Base-by-base conservation (phyloP, 2,113 vertebrate genomes). In the Nymphicus hollandicus region DNA sequence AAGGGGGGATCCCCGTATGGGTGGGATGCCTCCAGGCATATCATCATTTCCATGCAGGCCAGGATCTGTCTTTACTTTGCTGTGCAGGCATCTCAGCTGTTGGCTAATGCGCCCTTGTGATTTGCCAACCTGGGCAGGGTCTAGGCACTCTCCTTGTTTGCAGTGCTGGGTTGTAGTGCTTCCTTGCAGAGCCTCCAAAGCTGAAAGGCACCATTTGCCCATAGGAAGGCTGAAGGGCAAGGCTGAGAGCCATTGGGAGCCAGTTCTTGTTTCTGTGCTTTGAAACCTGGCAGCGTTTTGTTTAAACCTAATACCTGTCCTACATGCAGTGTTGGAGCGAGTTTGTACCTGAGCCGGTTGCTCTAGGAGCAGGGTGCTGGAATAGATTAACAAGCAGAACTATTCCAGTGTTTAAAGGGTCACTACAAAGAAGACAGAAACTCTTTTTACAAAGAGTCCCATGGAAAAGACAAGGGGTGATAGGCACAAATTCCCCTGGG, bases 371-470 rank as follows among this genome's bases (percentile, higher is more conserved):
- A n/a, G 65, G 17, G 31, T 3, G 15, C 81, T 74, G 65, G 33
- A 3, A 0, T 18, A 7, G 0, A 2, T 9, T 9, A 5, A 2
- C 0, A 2, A 33, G 65, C 22, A 61, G 78, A 33, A 6, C 13
- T 11, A 22, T 35, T 10, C 23, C 56, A 58, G 56, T 35, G 22
- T 58, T 10, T 58, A 35, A 58, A 58, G 22, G 56, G 33, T 24
- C 13, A 35, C 33, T 58, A 24, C 33, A 58, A 35, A 58, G 33
- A 35, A 58, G 33, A 58, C 22, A n/a, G 56, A 58, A n/a, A 4
- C 22, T 35, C 8, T n/a, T 58, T 58, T 35, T 10, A 24, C 22
- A 24, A 24, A 22, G 22, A 58, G 22, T 58, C 33, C 33, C 33
- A 35, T 58, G 56, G 56, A 35, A 58, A 58, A 58, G 56, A 24